Evolutionary conservation across 2,797 vertebrate genomes (phyloP).

Genomic region (Pseudomugil gertrudae): DNA sequence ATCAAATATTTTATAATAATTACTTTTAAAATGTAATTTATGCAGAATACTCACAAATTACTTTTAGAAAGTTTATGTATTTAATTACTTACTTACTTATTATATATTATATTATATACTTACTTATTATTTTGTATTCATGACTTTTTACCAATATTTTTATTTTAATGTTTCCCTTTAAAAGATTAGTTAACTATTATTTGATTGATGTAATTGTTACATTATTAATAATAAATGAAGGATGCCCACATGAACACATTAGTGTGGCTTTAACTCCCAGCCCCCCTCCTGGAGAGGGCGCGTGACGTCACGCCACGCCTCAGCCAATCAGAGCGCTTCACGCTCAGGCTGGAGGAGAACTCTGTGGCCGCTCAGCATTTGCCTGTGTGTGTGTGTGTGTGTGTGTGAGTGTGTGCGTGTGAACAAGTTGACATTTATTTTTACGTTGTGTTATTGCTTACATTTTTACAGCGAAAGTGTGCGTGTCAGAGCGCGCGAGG

Average conservation of each 20-base stretch:
- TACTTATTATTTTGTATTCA: too few species aligned
- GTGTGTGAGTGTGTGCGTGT: slow-evolving; percentile 68
- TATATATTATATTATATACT: too few species aligned
- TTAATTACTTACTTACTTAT: too few species aligned
- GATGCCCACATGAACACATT: slow-evolving; percentile 33
- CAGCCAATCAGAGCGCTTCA: slow-evolving; percentile 74
- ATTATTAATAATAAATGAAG: background rate
- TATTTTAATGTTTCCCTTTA: too few species aligned
- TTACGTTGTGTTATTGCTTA: background rate
- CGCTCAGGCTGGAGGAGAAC: slow-evolving; percentile 53
- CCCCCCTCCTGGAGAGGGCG: slow-evolving; percentile 44
- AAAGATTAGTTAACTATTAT: too few species aligned
- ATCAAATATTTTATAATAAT: too few species aligned
- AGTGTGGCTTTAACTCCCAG: slow-evolving; percentile 74
- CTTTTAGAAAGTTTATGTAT: too few species aligned
- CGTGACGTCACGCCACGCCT: slow-evolving; percentile 57
- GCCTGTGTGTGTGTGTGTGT: slow-evolving; percentile 59
- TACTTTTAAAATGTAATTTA: too few species aligned
- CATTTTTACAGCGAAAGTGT: slow-evolving; percentile 6
- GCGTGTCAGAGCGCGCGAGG: background rate
- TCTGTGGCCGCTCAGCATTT: slow-evolving; percentile 53
- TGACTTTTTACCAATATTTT: too few species aligned
- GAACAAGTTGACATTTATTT: slow-evolving; percentile 63
- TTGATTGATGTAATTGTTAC: background rate
- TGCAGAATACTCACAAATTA: too few species aligned